Conservation (phyloP, 2,113 vertebrate species). For the Mixornis gularis region DNA sequence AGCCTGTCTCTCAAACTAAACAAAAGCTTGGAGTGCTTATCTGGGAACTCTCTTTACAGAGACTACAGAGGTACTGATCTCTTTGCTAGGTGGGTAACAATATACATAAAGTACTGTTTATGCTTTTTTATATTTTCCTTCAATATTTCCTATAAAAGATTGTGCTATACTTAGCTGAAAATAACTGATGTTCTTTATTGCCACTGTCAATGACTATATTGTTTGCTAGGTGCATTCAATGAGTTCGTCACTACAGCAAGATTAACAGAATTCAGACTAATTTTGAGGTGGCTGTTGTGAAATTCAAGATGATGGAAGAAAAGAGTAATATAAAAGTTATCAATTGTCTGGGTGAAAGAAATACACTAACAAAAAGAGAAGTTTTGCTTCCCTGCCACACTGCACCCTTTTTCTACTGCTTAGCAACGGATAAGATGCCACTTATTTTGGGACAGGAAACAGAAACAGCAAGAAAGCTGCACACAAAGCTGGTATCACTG, state of each 20-base stretch:
- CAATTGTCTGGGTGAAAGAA: not conserved
- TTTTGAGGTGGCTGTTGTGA: not conserved
- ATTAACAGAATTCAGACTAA: not conserved
- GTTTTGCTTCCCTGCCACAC: not conserved
- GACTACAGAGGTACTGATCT: not conserved
- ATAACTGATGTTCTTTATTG: not conserved
- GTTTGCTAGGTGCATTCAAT: not conserved
- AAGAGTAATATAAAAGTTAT: not conserved
- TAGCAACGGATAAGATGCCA: constrained; percentile 53
- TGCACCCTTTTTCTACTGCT: constrained; percentile 6
- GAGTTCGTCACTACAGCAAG: not conserved
- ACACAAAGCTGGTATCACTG: constrained; percentile 56
- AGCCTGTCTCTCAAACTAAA: constrained; percentile 13
- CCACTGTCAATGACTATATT: not conserved
- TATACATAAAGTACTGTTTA: not conserved
- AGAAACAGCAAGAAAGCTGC: constrained; percentile 59
- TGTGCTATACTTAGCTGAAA: not conserved
- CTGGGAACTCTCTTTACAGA: not conserved
- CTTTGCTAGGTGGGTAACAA: not conserved
- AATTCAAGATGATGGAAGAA: not conserved
- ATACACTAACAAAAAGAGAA: not conserved
- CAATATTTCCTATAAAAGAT: not conserved
- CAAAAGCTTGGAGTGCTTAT: not conserved
- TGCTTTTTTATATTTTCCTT: not conserved
- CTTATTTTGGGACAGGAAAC: constrained; percentile 63